Conservation (phyloP, 2,113 vertebrate genomes). For the Saccopteryx leptura region DNA sequence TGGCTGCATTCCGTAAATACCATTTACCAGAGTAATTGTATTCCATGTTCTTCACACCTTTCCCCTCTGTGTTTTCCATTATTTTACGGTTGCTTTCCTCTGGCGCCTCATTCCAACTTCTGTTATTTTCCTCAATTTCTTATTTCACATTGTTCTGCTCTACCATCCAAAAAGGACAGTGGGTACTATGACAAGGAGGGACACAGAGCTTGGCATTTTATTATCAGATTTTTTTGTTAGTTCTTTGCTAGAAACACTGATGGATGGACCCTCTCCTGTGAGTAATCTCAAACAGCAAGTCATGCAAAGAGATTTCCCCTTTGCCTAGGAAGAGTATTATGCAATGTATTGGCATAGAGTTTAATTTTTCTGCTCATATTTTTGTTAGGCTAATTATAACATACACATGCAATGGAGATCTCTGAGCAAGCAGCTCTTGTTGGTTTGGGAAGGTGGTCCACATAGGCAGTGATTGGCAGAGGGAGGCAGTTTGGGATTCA, state of each 20-base stretch:
- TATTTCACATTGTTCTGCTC: conserved; percentile 68
- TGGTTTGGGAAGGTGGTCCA: background rate
- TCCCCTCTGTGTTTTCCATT: background rate
- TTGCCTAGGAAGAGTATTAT: background rate
- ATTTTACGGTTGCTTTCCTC: conserved; percentile 62
- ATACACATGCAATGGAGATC: background rate
- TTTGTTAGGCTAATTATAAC: conserved; percentile 19
- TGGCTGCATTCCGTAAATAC: background rate
- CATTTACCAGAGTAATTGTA: conserved; percentile 44
- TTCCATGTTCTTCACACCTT: conserved; percentile 15
- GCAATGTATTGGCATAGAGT: background rate
- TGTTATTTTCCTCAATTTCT: conserved; percentile 62
- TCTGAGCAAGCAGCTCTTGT: background rate
- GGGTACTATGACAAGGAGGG: conserved; percentile 38
- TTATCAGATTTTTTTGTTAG: conserved; percentile 63
- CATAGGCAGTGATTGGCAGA: background rate
- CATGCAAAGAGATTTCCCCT: background rate
- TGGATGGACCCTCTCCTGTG: background rate
- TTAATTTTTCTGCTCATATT: conserved; percentile 49
- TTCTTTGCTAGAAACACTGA: background rate
- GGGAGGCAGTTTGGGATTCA: conserved; percentile 36
- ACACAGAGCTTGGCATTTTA: conserved; percentile 42
- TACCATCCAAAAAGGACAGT: conserved; percentile 64
- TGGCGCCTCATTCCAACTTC: conserved; percentile 57
- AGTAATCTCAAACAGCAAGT: conserved; percentile 55